These are phyloP conservation scores for Pseudorasbora parva DNA, from an alignment of 2,113 vertebrate genomes.

Conservation along the genomic window DNA sequence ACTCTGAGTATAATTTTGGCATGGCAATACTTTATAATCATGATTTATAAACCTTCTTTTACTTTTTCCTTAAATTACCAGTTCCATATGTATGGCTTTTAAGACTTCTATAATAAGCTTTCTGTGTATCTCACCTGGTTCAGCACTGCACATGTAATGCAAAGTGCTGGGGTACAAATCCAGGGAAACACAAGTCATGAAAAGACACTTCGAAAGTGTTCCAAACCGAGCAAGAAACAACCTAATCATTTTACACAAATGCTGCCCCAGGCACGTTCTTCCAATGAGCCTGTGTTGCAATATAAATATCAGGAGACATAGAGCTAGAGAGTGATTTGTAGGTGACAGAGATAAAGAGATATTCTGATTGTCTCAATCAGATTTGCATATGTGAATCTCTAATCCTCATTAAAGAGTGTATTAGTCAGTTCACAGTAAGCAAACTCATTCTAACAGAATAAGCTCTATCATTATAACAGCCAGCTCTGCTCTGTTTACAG, in stretches of 20 bases:
- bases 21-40: not conserved
- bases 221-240: not conserved
- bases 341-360: constrained; percentile 2
- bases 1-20: not conserved
- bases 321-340: not conserved
- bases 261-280: not conserved
- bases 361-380: not conserved
- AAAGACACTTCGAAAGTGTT: not conserved
- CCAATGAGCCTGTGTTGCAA: not conserved
- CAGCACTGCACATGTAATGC: not conserved
- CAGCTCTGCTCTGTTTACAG: constrained; percentile 1
- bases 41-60: not conserved
- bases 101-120: not conserved
- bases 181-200: too few relatives aligned
- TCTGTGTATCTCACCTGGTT: not conserved
- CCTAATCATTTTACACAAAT: not conserved
- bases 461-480: not conserved
- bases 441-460: not conserved
- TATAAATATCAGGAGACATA: not conserved
- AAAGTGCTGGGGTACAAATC: not conserved
- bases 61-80: not conserved
- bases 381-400: constrained; percentile 18
- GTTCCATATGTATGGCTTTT: not conserved
- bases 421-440: constrained; percentile 9
- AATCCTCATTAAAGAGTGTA: constrained; percentile 26